A percentile compares a stretch with the other conserved stretches of the same genome.
phyloP scores from a whole-genome alignment of 2,113 vertebrate species.

The Empidonax traillii region DNA sequence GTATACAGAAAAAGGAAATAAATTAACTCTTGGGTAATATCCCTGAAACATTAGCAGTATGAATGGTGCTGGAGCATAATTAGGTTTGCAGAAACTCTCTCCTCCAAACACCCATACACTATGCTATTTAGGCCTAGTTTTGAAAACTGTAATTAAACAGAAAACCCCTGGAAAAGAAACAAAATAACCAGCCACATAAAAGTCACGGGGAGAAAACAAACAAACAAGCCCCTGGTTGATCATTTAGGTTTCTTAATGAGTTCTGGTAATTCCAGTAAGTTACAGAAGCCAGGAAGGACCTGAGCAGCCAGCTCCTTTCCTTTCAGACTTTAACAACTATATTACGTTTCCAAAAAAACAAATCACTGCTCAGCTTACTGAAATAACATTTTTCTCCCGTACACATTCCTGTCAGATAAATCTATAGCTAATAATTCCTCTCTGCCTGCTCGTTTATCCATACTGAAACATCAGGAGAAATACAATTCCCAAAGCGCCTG shows the following conservation, averaged over 20 bases:
- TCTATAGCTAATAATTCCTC: conserved; percentile 38
- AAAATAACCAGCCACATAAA: conserved; percentile 25
- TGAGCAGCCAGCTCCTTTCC: not conserved
- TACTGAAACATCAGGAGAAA: not conserved
- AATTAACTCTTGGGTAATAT: conserved; percentile 13
- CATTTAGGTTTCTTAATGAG: conserved; percentile 1
- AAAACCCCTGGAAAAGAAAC: conserved; percentile 34
- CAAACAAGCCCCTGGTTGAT: conserved; percentile 5
- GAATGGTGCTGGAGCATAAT: conserved; percentile 21
- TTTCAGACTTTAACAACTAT: conserved; percentile 1
- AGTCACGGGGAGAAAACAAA: conserved; percentile 41
- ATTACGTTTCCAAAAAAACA: not conserved
- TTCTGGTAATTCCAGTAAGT: not conserved
- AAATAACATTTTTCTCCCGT: not conserved
- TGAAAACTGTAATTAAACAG: conserved; percentile 56
- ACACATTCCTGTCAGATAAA: not conserved
- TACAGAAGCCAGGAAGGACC: not conserved
- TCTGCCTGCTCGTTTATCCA: conserved; percentile 7
- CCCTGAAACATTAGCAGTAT: not conserved
- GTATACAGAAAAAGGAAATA: conserved; percentile 8
- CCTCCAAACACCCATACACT: conserved; percentile 7
- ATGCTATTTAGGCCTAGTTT: conserved; percentile 11
- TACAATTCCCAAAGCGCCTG: not conserved
- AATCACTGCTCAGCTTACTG: not conserved
- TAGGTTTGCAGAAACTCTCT: conserved; percentile 17